Base-by-base conservation (phyloP, 2,113 vertebrate species). In the Chelonoidis abingdonii region DNA sequence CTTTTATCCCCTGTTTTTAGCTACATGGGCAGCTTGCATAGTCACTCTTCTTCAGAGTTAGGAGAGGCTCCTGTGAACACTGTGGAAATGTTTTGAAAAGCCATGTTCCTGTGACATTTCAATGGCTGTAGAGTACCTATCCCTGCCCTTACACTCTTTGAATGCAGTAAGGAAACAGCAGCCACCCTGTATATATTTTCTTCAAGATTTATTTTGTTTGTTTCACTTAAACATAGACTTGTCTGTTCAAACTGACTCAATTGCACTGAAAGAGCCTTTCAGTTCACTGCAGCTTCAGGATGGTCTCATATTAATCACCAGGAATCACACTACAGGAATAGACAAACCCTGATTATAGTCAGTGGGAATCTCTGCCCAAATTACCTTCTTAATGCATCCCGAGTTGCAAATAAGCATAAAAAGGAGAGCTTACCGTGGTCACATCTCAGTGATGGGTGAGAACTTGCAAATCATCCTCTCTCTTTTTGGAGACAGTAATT, bases 151-250 rank as follows among this genome's bases (percentile, higher is more conserved):
- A 54, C 44, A 4, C 52, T 93, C 53, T 84, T 94, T 84, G 88
- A 94, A 86, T 82, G 35, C 94, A 83, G 8, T 35, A 75, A 90
- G 88, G 80, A 93, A 94, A 86, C 65, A 80, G 81, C 35, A 81
- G 82, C 52, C 52, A 52, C 17, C 38, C 38, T 76, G 65, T 25
- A 47, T 47, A 78, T 44, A 44, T 78, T 78, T 78, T 13, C 75
- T 14, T 47, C 38, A 44, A 47, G 75, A 59, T 86, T 89, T 17
- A 2, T 50, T 86, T 83, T 84, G 78, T 91, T 92, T 82, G 47
- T 86, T 96, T 95, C 90, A 5, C 80, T 82, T 92, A 78, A 88
- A 78, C 10, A 69, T 44, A 53, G 29, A 50, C 14, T 89, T 8
- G 50, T 84, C 89, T 93, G 38, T 89, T 94, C 80, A 75, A 94